Evolutionary conservation across 1,140 invertebrate genomes (phyloP).

Genomic region (Drosophila biarmipes): DNA sequence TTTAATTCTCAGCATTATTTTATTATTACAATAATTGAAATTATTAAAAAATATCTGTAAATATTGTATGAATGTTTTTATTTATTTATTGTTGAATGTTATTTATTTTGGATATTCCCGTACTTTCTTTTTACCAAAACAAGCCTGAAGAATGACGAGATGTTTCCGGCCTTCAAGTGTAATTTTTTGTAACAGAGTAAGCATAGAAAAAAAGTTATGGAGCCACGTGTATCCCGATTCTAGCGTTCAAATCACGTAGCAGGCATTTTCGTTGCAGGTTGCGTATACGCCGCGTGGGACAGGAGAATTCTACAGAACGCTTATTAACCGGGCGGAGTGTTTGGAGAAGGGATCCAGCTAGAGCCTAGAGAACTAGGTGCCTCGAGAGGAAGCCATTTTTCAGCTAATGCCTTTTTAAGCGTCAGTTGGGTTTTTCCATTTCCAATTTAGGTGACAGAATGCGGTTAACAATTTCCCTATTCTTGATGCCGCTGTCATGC

Average conservation of each 20-base stretch:
- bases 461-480: constrained; percentile 13
- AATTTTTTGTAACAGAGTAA: constrained; percentile 27
- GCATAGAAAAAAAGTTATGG: constrained; percentile 43
- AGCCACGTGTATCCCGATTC: constrained; percentile 60
- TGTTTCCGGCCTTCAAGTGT: background rate
- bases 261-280: constrained; percentile 72
- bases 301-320: constrained; percentile 43
- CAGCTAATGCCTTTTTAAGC: constrained; percentile 65
- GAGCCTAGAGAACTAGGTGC: background rate
- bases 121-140: too few relatives aligned
- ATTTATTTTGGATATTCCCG: too few relatives aligned
- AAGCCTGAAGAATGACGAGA: too few relatives aligned
- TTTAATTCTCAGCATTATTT: too few relatives aligned
- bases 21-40: too few relatives aligned
- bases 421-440: constrained; percentile 13
- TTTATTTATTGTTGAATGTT: too few relatives aligned
- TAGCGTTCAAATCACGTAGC: constrained; percentile 74
- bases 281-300: constrained; percentile 73
- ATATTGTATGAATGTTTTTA: too few relatives aligned
- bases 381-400: constrained; percentile 23
- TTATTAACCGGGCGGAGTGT: constrained; percentile 50
- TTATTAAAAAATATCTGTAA: too few relatives aligned
- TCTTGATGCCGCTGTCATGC: constrained; percentile 6
- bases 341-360: background rate
- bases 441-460: constrained; percentile 30